Evolutionary conservation across 2,797 vertebrate genomes (phyloP).

Genomic region (Gallinago stenura): DNA sequence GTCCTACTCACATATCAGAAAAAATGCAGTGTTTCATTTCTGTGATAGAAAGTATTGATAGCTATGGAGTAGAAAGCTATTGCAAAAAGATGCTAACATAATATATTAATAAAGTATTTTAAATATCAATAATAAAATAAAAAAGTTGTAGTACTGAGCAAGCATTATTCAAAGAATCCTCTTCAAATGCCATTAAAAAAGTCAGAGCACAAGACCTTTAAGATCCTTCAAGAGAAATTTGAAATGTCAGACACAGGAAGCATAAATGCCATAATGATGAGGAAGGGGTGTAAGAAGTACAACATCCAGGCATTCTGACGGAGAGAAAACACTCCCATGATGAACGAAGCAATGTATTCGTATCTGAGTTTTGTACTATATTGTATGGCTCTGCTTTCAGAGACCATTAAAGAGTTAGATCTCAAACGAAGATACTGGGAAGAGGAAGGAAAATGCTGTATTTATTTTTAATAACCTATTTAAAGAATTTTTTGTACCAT

Average conservation of each 20-base stretch:
- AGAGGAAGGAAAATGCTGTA: not conserved
- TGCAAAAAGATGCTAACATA: not conserved
- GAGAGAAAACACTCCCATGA: not conserved
- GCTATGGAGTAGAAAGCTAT: not conserved
- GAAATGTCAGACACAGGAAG: not conserved
- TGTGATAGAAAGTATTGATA: not conserved
- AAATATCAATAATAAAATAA: not conserved
- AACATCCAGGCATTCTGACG: not conserved
- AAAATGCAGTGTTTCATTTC: not conserved
- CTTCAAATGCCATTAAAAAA: not conserved
- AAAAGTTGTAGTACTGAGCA: not conserved
- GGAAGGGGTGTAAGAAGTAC: not conserved
- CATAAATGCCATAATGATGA: not conserved
- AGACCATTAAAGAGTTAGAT: not conserved
- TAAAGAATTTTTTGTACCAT: not conserved
- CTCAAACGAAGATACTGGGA: not conserved
- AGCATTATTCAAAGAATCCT: not conserved
- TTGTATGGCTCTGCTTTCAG: not conserved
- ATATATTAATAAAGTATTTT: not conserved
- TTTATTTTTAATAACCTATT: constrained; percentile 23
- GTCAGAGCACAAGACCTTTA: not conserved
- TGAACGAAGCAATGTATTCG: not conserved
- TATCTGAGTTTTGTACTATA: not conserved
- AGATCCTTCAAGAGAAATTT: not conserved
- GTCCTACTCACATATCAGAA: not conserved